Base-by-base conservation (phyloP, 1,140 invertebrate species). In the Diploscapter pachys region DNA sequence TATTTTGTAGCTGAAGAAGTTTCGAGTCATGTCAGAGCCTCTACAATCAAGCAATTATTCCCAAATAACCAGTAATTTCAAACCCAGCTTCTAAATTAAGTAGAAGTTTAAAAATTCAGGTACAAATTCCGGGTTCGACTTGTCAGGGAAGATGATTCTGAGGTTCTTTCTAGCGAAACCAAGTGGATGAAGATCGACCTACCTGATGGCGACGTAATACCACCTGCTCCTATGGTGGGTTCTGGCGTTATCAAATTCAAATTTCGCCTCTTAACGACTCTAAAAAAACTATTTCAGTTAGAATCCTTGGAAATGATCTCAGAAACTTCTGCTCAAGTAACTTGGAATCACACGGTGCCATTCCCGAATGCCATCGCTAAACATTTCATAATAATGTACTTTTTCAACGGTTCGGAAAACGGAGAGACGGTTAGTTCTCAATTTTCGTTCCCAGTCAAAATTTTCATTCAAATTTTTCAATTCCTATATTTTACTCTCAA, bases 1-100 rank as follows among this genome's bases (percentile, higher is more conserved):
- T 74, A 67, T 65, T 69, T 74, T 54, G 73, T 69, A 63, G 73
- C 73, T 51, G 73, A 74, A 13, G 52, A 49, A 57, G 73, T 74
- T 8, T 65, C 62, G 51, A 57, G 63, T 31, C 73, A 74, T 69
- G 73, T 74, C 50, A 55, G 73, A 9, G 73, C 73, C 2, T 69
- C 73, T 4, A 74, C 73, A 3, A 74, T 74, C 31, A 74, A 74
- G 50, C 59, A 65, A 4, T 8, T 74, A 6, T 61, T 74, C 49
- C 56, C 73, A 49, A 57, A 74, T 48, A 74, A 74, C 50, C 64
- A 74, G 50, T 74, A 31, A 31, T 31, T 31, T 31, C 31, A 31
- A 31, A 31, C 31, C 31, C 1, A 31, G 31, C 31, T 31, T 31
- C 31, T 31, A 31, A 31, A 31, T 31, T 31, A 31, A 31, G 31